Evolutionary conservation across 2,797 vertebrate species (phyloP).

Genomic region (Silurus lanzhouensis): DNA sequence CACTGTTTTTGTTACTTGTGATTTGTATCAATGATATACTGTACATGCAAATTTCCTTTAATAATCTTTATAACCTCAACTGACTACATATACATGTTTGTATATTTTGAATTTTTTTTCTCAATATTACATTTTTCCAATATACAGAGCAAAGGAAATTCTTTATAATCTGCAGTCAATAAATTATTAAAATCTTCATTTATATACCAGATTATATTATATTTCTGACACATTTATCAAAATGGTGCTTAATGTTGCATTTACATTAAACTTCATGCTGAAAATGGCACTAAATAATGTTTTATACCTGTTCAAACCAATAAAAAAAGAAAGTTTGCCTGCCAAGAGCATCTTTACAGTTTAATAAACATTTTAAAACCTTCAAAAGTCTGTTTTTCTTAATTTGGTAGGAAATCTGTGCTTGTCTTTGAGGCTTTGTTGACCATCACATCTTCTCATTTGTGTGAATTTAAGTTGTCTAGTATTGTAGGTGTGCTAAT

Average conservation of each 20-base stretch:
- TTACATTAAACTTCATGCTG: background rate
- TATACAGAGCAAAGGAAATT: background rate
- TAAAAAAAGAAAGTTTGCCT: background rate
- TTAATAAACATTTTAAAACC: background rate
- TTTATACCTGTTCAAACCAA: background rate
- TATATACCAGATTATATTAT: too few relatives aligned
- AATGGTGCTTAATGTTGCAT: background rate
- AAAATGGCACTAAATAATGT: background rate
- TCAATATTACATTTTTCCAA: background rate
- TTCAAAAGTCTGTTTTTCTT: background rate
- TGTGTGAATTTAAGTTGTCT: slow-evolving; percentile 25
- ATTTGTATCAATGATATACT: background rate
- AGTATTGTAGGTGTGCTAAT: slow-evolving; percentile 24
- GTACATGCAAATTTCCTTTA: background rate
- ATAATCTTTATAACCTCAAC: background rate
- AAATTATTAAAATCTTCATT: background rate
- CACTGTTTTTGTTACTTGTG: background rate
- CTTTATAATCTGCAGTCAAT: background rate
- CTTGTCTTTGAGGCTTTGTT: background rate
- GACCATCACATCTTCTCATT: background rate
- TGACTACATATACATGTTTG: background rate
- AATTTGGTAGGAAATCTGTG: background rate
- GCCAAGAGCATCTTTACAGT: background rate
- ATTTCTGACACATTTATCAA: background rate
- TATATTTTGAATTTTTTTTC: background rate